phyloP scores from a whole-genome alignment of 2,113 vertebrate species.

The Oreotrochilus melanogaster region DNA sequence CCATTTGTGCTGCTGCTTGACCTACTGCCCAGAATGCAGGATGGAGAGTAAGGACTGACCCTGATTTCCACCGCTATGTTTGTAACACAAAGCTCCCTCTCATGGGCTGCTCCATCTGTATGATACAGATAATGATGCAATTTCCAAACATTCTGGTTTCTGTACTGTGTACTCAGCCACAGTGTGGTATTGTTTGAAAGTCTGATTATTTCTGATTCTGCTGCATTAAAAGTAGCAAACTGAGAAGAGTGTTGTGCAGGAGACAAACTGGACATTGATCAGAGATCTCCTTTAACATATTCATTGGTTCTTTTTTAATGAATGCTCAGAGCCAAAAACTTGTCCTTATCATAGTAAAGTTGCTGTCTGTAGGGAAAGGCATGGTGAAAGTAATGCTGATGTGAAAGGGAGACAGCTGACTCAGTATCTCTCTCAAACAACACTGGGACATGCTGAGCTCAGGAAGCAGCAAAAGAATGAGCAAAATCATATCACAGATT shows the following conservation, averaged over 20 bases:
- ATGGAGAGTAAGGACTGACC: neutral
- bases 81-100: neutral
- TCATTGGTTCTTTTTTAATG: neutral
- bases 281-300: neutral
- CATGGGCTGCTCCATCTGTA: neutral
- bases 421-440: neutral
- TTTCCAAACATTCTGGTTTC: neutral
- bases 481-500: neutral
- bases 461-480: neutral
- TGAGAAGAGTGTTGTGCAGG: neutral
- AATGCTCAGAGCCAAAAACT: neutral
- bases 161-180: neutral
- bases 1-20: neutral
- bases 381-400: neutral
- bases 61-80: neutral
- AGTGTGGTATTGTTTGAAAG: neutral
- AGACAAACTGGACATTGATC: conserved; percentile 2
- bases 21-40: neutral
- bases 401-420: conserved; percentile 26
- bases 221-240: neutral
- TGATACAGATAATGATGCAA: neutral
- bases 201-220: neutral
- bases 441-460: conserved; percentile 7
- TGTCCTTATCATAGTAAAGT: neutral
- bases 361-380: neutral